Evolutionary conservation across 2,113 vertebrate species (phyloP), one percentile per base, ranked within the genome.

Genomic region (Nannospalax galili): DNA sequence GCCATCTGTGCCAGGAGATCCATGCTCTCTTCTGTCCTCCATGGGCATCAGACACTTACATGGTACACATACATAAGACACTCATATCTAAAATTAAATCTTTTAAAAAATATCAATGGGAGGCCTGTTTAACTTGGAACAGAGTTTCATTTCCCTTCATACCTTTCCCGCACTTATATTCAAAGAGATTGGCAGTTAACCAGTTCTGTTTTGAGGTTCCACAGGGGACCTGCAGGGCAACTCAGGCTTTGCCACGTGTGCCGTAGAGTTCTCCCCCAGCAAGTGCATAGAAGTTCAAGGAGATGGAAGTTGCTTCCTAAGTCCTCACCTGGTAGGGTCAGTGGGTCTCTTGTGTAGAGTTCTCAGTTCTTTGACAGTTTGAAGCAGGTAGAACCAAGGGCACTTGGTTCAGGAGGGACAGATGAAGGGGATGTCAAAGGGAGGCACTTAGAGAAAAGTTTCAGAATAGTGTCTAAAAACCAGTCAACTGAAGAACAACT

Each of bases 401-500:
- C 64, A 74, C 60, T 90, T 81, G 82, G 93, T 73, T 30, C 48
- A 58, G 56, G 93, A 86, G 24, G 91, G 52, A 52, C 60, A 80
- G 28, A 70, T 8, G 10, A 1, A 52, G 92, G 75, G 92, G 88
- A 67, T 92, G 91, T 69, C 81, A 45, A 93, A 42, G 84, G 45
- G 75, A 80, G 64, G 56, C 35, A 56, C 64, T 96, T 92, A 88
- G 75, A 45, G 91, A 97, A 87, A 67, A 70, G 1, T 40, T 80
- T 88, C 74, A 84, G 69, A 88, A 40, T 62, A 64, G 12, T 92
- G 82, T 93, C 88, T 86, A 91, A 48, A 96, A 96, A 93, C 30
- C 40, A 90, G 3, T 73, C 40, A 87, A 0, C 64, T 74, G 17
- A 64, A 82, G 74, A 77, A 86, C 26, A 94, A 35, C 64, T 67